Conservation (phyloP, 2,888 invertebrate genomes). For the Chloroclystis v-ata region DNA sequence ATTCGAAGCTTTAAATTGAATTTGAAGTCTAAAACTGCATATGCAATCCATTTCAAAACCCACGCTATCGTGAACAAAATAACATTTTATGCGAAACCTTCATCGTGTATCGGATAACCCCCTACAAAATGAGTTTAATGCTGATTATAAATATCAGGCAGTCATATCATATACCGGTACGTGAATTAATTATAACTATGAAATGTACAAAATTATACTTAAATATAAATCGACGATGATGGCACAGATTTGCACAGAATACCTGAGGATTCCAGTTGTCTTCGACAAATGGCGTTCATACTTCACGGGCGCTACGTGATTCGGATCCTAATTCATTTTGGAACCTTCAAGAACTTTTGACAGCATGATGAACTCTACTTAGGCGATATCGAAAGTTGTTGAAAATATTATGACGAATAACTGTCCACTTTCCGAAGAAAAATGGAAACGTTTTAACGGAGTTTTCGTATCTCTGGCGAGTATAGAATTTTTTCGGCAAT, state of each 20-base stretch:
- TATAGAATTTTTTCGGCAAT: conserved; percentile 22
- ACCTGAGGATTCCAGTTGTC: conserved; percentile 31
- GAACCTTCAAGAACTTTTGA: conserved; percentile 31
- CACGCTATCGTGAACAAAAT: not conserved
- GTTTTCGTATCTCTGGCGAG: not conserved
- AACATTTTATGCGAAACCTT: not conserved
- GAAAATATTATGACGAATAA: conserved; percentile 26
- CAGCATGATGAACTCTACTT: conserved; percentile 28
- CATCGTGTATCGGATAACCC: not conserved
- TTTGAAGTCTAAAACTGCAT: conserved; percentile 6
- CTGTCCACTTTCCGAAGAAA: conserved; percentile 21
- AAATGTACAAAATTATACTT: not conserved
- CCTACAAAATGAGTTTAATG: not conserved
- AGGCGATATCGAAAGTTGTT: conserved; percentile 30
- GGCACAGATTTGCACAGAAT: conserved; percentile 15
- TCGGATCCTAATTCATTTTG: conserved; percentile 36
- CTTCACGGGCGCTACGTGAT: conserved; percentile 50
- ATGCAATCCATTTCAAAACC: conserved; percentile 22
- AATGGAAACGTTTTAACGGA: conserved; percentile 18
- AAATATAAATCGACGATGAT: conserved; percentile 13
- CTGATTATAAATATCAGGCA: too few species aligned
- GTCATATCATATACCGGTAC: too few species aligned
- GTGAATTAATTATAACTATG: too few species aligned
- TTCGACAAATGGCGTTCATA: conserved; percentile 40
- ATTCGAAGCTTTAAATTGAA: conserved; percentile 3